Evolutionary conservation across 2,797 vertebrate species (phyloP), one percentile per base, ranked within the genome.

Genomic region (Ctenochaetus hawaiiensis): DNA sequence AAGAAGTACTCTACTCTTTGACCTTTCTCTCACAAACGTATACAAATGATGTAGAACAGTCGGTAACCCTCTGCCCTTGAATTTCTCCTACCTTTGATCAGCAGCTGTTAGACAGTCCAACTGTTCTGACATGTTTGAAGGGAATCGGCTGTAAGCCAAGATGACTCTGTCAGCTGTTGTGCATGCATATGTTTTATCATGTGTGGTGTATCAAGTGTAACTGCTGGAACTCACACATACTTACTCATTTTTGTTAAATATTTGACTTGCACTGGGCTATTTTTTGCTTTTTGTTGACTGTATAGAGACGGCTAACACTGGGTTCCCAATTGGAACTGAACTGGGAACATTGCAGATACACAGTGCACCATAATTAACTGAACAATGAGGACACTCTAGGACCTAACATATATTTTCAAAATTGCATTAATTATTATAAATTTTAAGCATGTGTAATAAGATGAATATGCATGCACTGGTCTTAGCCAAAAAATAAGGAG

Each of bases 11-110:
- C 72, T 47, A 37, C 61, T 48, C 62, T 79, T 71, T 89, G 82
- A 90, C 85, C 85, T 85, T 82, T 84, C 20, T 48, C 18, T 84
- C 69, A 69, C 62, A 57, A 81, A 64, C 71, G 74, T 69, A 60
- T 17, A 64, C 12, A 58, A 30, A 53, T 34, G 44, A 73, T 67
- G 54, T n/a, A 68, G 57, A 72, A 13, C 39, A 34, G 47, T 20
- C 63, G 8, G 60, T 34, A 41, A 82, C 56, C 61, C 74, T 59
- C 18, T 70, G 4, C 18, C 22, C 23, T 51, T 65, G 56, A 61
- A 72, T 75, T 10, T 44, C 39, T 58, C 59, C 49, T 67, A 49
- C n/a, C 78, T 75, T 34, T 71, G 14, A 72, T 56, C 52, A 76
- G 77, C 68, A 41, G 47, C 56, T 59, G 16, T 66, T 61, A 71